These are phyloP conservation scores for Prenolepis imparis DNA, from an alignment of 2,888 invertebrate genomes.

Conservation along the genomic window DNA sequence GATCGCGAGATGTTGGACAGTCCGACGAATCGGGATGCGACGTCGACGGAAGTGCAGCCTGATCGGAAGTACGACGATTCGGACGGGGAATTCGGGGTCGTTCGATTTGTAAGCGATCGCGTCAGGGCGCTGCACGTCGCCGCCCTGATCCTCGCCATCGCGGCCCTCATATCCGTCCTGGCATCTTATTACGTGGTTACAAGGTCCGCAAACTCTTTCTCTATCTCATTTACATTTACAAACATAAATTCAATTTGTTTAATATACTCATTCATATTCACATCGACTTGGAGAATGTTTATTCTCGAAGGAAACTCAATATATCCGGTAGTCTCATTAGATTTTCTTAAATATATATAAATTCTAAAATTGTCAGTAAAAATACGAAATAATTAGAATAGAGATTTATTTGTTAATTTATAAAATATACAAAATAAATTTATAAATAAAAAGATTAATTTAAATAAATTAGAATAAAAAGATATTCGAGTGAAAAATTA, in stretches of 20 bases:
- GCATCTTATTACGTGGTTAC: slow-evolving; percentile 82
- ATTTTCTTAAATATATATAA: neutral
- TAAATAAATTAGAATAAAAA: neutral
- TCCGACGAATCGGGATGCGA: neutral
- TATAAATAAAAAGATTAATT: no score
- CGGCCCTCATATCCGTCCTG: slow-evolving; percentile 80
- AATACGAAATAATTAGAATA: neutral
- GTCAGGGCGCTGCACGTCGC: slow-evolving; percentile 77
- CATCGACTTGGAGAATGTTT: neutral
- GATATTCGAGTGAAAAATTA: neutral
- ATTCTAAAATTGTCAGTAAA: neutral
- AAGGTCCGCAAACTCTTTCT: slow-evolving; percentile 68
- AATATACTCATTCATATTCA: neutral
- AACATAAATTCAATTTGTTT: neutral
- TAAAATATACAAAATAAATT: no score
- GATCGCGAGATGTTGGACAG: neutral
- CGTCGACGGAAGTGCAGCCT: neutral
- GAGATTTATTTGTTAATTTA: no score
- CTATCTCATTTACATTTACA: neutral
- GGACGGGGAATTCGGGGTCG: slow-evolving; percentile 38
- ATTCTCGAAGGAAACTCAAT: neutral
- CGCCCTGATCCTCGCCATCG: slow-evolving; percentile 77
- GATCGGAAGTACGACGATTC: slow-evolving; percentile 48
- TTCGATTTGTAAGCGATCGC: slow-evolving; percentile 59
- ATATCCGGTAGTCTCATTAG: neutral